Evolutionary conservation across 30 jellyfish, hydroid and myxozoan genomes (phyloP).

Genomic region (Turritopsis dohrnii): DNA sequence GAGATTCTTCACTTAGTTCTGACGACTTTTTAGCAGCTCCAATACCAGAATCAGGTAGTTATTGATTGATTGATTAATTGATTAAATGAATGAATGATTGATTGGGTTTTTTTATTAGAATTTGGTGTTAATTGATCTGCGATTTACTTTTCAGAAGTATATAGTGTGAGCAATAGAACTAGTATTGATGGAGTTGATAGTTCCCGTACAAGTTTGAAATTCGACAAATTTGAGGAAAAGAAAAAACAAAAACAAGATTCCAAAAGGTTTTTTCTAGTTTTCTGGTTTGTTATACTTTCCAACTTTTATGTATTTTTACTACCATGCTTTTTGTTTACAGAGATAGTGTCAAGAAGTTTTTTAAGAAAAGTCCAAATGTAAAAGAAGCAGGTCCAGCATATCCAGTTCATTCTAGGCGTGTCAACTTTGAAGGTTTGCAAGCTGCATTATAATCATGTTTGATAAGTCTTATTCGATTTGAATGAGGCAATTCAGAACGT

Average conservation of each 20-base stretch:
- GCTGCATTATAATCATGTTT: not conserved
- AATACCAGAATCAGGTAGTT: slow-evolving; percentile 57
- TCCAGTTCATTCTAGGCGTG: not conserved
- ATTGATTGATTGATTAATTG: not conserved
- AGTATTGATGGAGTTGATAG: not conserved
- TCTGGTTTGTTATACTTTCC: not conserved
- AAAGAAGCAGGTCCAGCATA: slow-evolving; percentile 35
- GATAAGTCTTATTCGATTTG: too few relatives aligned
- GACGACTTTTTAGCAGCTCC: slow-evolving; percentile 78
- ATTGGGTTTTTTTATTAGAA: too few relatives aligned
- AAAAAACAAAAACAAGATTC: slow-evolving; percentile 90
- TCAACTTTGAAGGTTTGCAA: slow-evolving; percentile 20
- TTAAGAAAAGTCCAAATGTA: slow-evolving; percentile 67
- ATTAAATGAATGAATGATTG: too few relatives aligned
- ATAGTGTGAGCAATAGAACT: not conserved
- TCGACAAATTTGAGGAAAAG: slow-evolving; percentile 89
- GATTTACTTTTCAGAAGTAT: not conserved
- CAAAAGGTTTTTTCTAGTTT: slow-evolving; percentile 43
- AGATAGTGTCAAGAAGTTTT: slow-evolving; percentile 89
- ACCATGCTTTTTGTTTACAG: slow-evolving; percentile 32
- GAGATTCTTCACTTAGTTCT: slow-evolving; percentile 61
- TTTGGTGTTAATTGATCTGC: not conserved
- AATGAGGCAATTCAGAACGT: too few relatives aligned
- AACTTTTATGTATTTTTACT: not conserved
- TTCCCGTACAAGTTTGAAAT: slow-evolving; percentile 40